Evolutionary conservation across 2,888 invertebrate species (phyloP).

Genomic region (Timandra comae): DNA sequence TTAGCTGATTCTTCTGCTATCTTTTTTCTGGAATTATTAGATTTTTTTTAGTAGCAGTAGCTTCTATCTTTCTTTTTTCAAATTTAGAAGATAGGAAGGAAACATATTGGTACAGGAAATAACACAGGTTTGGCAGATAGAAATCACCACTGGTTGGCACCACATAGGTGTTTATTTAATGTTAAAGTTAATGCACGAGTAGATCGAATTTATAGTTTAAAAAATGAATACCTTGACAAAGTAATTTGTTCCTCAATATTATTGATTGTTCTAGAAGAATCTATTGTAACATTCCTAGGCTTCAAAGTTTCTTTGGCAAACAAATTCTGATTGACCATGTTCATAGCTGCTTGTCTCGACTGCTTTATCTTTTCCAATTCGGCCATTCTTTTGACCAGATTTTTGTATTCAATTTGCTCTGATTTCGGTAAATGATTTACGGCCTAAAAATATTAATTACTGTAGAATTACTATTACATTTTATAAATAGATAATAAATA

Average conservation of each 20-base stretch:
- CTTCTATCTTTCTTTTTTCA: no score
- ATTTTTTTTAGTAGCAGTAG: no score
- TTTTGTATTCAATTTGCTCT: slow-evolving; percentile 68
- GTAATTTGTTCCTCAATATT: slow-evolving; percentile 53
- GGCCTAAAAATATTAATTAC: slow-evolving; percentile 40
- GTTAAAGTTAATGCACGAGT: no score
- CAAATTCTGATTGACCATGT: slow-evolving; percentile 26
- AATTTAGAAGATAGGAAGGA: no score
- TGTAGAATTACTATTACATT: not conserved
- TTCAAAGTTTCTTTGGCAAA: slow-evolving; percentile 51
- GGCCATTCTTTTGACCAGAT: slow-evolving; percentile 66
- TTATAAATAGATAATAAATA: slow-evolving; percentile 1
- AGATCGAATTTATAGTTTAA: no score
- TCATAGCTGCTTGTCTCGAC: slow-evolving; percentile 48
- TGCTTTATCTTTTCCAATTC: slow-evolving; percentile 68
- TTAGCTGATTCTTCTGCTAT: slow-evolving; percentile 65
- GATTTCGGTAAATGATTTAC: slow-evolving; percentile 67
- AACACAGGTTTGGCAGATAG: no score
- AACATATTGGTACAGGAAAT: no score
- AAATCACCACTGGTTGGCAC: no score
- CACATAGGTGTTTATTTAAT: no score
- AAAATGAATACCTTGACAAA: slow-evolving; percentile 57
- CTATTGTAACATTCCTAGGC: slow-evolving; percentile 43
- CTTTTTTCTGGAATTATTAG: slow-evolving; percentile 59
- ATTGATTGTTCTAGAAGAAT: slow-evolving; percentile 18